Evolutionary conservation across 2,113 vertebrate species (phyloP), one percentile per base, ranked within the genome.

Genomic region (Orientallactaga bullata): DNA sequence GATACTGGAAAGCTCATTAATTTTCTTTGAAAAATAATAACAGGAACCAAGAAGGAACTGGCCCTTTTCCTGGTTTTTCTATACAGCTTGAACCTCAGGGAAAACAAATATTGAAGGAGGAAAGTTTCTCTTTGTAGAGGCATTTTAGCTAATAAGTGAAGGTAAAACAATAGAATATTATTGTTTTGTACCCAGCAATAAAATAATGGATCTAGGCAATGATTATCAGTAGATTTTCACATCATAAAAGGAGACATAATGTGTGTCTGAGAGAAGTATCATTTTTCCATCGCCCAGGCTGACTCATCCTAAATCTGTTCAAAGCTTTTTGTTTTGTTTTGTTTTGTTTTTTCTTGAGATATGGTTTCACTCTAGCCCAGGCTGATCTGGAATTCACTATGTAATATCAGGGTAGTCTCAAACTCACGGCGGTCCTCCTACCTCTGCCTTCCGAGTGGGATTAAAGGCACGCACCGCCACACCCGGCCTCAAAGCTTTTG

Each of bases 21-120:
- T 77, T 77, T 42, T 81, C 83, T 80, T 81, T 66, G 24, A 89
- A 89, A 92, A 89, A 35, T n/a, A n/a, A n/a, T n/a, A n/a, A n/a
- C n/a, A 28, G 23, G 55, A 32, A 79, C 26, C 58, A 86, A n/a
- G 32, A 88, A 39, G 63, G 3, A 16, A 30, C 21, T 51, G 32
- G 30, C 32, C 61, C 37, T 92, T 91, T 35, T 39, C 28, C 60
- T 55, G 12, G 63, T 85, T 76, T 65, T 71, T 3, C 15, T 89
- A 26, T 74, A 37, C 3, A 21, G 47, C 26, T 42, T 79, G 28
- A 47, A 26, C 92, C 21, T 81, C 39, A 76, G 79, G 37, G 60
- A 85, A 85, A 69, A 32, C 24, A 73, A 30, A 73, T 73, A 74
- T 20, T 37, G 30, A 16, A 61, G 30, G 37, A 16, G 35, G 55